phyloP scores from a whole-genome alignment of 92 coral and sea anemone species.

The Epizoanthus illoricatus region DNA sequence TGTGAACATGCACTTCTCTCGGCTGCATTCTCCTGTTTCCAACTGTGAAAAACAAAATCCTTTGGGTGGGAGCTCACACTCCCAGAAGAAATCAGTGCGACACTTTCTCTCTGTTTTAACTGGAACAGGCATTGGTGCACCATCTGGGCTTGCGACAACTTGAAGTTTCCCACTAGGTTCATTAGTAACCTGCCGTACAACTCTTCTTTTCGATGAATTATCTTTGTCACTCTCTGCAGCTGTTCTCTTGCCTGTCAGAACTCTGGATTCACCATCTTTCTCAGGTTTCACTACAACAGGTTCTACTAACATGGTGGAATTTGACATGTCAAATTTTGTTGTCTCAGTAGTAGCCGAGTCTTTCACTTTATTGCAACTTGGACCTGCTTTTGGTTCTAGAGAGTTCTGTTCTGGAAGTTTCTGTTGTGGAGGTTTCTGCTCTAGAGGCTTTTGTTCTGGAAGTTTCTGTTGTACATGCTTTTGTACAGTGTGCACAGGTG shows the following conservation, averaged over 20 bases:
- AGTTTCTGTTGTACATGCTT: too few relatives aligned
- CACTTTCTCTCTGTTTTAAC: neutral
- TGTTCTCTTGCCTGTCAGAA: neutral
- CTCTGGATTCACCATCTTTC: neutral
- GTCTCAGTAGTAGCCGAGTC: too few relatives aligned
- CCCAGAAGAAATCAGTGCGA: constrained; percentile 24
- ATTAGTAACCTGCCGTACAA: neutral
- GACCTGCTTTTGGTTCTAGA: too few relatives aligned
- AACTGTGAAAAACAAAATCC: constrained; percentile 14
- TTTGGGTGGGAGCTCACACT: constrained; percentile 7
- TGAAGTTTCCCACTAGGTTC: neutral
- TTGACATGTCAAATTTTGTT: too few relatives aligned
- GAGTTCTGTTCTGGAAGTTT: too few relatives aligned
- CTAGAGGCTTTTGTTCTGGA: too few relatives aligned
- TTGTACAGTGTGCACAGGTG: too few relatives aligned
- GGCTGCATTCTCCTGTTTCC: constrained; percentile 3
- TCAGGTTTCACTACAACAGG: neutral
- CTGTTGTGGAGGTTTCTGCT: too few relatives aligned
- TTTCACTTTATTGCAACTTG: too few relatives aligned
- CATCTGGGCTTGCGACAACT: constrained; percentile 11
- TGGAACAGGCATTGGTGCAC: constrained; percentile 3
- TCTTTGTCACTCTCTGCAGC: too few relatives aligned
- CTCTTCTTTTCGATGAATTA: too few relatives aligned
- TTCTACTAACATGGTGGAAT: neutral
- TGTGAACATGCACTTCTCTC: neutral